These are phyloP conservation scores for Stigmatopora argus DNA, from an alignment of 2,113 vertebrate genomes.

Conservation along the genomic window DNA sequence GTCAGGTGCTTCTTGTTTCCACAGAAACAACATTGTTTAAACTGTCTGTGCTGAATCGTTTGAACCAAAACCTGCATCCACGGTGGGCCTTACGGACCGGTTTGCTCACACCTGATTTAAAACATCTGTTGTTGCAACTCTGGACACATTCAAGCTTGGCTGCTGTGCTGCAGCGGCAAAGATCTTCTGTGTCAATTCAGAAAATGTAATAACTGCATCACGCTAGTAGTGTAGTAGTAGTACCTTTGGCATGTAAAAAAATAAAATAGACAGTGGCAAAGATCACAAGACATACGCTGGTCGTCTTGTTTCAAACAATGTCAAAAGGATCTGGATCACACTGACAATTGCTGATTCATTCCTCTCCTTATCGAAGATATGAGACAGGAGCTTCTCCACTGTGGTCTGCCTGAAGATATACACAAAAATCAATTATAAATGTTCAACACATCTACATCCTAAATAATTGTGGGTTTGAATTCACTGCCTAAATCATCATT, in stretches of 20 bases:
- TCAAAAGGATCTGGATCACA: constrained; percentile 94
- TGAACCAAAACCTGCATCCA: too few relatives aligned
- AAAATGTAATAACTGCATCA: too few relatives aligned
- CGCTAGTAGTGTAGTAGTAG: neutral
- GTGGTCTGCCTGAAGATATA: constrained; percentile 82
- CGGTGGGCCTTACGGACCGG: too few relatives aligned
- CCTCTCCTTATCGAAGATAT: constrained; percentile 95
- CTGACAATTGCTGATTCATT: constrained; percentile 96
- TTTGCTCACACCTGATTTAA: too few relatives aligned
- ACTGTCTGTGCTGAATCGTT: too few relatives aligned
- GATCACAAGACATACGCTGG: constrained; percentile 79
- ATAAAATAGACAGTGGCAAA: neutral
- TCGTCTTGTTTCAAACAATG: constrained; percentile 91
- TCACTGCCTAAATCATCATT: neutral
- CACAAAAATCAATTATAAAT: neutral
- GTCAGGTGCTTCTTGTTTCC: too few relatives aligned
- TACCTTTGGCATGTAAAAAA: neutral
- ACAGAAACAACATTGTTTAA: too few relatives aligned
- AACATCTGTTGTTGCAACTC: too few relatives aligned
- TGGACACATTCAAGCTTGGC: too few relatives aligned
- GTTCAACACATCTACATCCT: neutral
- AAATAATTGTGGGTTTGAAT: neutral
- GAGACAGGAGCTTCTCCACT: constrained; percentile 90
- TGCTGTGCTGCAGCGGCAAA: too few relatives aligned
- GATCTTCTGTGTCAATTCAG: too few relatives aligned